A percentile compares a stretch with the other conserved stretches of the same genome.
These are phyloP conservation scores for Julus scandinavius DNA, from an alignment of 2,888 invertebrate species.

Conservation along the genomic window DNA sequence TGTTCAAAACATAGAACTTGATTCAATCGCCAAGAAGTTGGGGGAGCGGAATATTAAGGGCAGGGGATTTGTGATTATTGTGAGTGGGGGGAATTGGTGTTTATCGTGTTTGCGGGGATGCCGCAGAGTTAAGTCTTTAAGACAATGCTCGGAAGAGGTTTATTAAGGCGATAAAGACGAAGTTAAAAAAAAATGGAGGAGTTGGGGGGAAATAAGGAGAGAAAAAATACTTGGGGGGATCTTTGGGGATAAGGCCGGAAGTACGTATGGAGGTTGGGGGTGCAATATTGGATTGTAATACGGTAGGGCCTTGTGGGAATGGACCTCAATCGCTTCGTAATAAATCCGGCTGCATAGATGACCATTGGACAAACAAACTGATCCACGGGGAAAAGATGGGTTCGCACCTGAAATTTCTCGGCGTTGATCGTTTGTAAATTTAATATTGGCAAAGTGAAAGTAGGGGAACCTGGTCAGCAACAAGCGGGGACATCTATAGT, in stretches of 20 bases:
- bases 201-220: not conserved
- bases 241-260: not conserved
- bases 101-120: constrained; percentile 28
- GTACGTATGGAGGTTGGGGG: not conserved
- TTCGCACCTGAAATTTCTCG: not conserved
- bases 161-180: constrained; percentile 39
- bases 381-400: not conserved
- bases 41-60: not conserved
- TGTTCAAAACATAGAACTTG: constrained; percentile 28
- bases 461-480: not conserved
- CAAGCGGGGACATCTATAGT: no score
- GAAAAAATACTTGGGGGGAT: not conserved
- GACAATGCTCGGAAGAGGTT: constrained; percentile 38
- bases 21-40: constrained; percentile 16
- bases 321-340: not conserved
- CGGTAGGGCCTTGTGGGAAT: constrained; percentile 20
- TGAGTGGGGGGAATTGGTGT: not conserved
- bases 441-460: not conserved
- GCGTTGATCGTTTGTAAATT: constrained; percentile 27
- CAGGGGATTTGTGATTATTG: constrained; percentile 30
- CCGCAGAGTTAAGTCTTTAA: constrained; percentile 29
- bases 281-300: not conserved
- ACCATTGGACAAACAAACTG: constrained; percentile 38
- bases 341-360: not conserved
- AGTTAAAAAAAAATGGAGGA: not conserved